Conservation (phyloP, 1,140 invertebrate genomes). For the Saccostrea echinata region DNA sequence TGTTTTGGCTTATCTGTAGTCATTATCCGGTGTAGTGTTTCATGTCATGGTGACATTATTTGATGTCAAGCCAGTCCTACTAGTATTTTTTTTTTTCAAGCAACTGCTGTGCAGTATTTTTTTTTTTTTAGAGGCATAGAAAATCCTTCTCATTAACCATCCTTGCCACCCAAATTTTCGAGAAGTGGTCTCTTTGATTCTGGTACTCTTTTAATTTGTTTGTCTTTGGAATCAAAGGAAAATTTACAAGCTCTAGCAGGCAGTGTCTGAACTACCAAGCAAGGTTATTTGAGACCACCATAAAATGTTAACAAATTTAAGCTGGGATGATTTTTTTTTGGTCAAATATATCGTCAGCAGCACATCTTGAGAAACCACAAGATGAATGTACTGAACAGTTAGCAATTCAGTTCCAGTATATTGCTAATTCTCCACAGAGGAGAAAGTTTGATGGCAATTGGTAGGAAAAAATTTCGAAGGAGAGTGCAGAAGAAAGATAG, state of each 20-base stretch:
- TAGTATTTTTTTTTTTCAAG: neutral
- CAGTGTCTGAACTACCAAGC: too few relatives aligned
- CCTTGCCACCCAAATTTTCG: neutral
- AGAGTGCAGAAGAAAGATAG: neutral
- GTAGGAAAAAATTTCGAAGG: neutral
- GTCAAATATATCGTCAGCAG: too few relatives aligned
- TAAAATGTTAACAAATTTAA: too few relatives aligned
- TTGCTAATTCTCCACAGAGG: neutral
- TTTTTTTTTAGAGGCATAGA: neutral
- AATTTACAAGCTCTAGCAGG: neutral
- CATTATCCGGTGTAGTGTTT: neutral
- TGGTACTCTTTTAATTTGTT: neutral
- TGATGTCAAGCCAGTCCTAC: neutral
- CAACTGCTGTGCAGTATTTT: constrained; percentile 10
- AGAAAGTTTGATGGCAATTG: constrained; percentile 9
- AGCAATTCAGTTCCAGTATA: neutral
- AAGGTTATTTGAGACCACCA: too few relatives aligned
- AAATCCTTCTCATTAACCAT: neutral
- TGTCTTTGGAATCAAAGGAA: neutral
- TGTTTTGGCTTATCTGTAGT: neutral
- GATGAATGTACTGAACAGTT: neutral
- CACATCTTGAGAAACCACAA: neutral
- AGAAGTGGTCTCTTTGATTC: neutral
- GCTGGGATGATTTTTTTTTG: too few relatives aligned
- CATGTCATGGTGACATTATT: constrained; percentile 14